phyloP scores from a whole-genome alignment of 2,888 invertebrate species.

The Orchestes rusci region DNA sequence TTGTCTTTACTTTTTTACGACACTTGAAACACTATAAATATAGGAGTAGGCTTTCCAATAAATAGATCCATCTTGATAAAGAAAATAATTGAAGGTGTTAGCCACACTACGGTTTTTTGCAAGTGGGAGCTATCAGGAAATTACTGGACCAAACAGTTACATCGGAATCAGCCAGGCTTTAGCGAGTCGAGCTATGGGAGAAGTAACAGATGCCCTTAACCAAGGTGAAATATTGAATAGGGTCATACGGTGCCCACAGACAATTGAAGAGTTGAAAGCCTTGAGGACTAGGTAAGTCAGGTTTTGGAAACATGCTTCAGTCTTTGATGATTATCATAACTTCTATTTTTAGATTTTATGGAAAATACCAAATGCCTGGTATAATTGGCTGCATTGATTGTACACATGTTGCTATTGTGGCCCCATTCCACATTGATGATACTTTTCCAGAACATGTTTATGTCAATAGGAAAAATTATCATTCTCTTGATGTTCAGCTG shows the following conservation, averaged over 20 bases:
- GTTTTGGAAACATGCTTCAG: not conserved
- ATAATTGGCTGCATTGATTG: slow-evolving; percentile 30
- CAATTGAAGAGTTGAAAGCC: not conserved
- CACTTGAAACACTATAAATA: too few species aligned
- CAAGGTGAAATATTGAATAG: not conserved
- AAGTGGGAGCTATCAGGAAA: not conserved
- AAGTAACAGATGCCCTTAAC: too few species aligned
- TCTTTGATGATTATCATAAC: too few species aligned
- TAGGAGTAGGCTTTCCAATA: too few species aligned
- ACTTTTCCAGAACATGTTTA: slow-evolving; percentile 28
- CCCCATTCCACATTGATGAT: slow-evolving; percentile 24
- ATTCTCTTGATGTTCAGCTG: slow-evolving; percentile 32
- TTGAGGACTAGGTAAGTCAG: not conserved
- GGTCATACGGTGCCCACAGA: not conserved
- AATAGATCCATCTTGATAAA: too few species aligned
- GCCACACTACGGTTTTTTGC: not conserved
- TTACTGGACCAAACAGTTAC: not conserved
- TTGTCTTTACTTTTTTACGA: too few species aligned
- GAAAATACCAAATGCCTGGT: too few species aligned
- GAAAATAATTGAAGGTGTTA: not conserved
- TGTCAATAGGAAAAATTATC: slow-evolving; percentile 31
- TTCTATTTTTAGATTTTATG: too few species aligned
- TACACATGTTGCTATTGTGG: slow-evolving; percentile 31
- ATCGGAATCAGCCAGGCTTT: not conserved
- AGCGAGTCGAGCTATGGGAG: too few species aligned